Conservation (phyloP, 2,113 vertebrate genomes). For the Sitta europaea region DNA sequence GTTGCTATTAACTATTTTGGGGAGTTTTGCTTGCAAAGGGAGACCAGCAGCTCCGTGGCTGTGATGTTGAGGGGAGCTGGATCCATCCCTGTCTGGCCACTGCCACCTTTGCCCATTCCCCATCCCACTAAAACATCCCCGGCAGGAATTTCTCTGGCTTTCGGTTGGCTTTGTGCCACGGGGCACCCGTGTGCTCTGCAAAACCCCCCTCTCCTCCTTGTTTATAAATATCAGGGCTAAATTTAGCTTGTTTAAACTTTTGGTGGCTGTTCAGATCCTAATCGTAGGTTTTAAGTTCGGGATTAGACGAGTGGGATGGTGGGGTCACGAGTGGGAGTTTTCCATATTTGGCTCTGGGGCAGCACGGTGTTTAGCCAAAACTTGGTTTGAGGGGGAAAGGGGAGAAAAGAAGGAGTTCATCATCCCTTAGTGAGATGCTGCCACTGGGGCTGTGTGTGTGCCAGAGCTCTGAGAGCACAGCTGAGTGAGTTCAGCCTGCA, state of each 20-base stretch:
- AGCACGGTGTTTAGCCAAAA: not conserved
- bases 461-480: not conserved
- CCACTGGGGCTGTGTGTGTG: not conserved
- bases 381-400: not conserved
- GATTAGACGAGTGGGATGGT: not conserved
- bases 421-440: not conserved
- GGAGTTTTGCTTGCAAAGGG: not conserved
- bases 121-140: not conserved
- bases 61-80: not conserved
- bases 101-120: not conserved
- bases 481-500: not conserved
- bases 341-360: constrained; percentile 7
- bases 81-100: not conserved
- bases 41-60: not conserved
- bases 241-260: constrained; percentile 56
- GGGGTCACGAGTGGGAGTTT: constrained; percentile 2
- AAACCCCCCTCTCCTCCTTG: not conserved
- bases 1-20: not conserved
- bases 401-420: not conserved
- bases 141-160: not conserved
- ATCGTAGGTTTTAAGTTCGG: constrained; percentile 27
- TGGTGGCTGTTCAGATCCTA: constrained; percentile 42
- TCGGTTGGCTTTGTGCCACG: not conserved
- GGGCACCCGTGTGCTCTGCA: not conserved
- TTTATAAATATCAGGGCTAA: constrained; percentile 50